phyloP scores from a whole-genome alignment of 2,888 invertebrate genomes.

The Sturmia bella region DNA sequence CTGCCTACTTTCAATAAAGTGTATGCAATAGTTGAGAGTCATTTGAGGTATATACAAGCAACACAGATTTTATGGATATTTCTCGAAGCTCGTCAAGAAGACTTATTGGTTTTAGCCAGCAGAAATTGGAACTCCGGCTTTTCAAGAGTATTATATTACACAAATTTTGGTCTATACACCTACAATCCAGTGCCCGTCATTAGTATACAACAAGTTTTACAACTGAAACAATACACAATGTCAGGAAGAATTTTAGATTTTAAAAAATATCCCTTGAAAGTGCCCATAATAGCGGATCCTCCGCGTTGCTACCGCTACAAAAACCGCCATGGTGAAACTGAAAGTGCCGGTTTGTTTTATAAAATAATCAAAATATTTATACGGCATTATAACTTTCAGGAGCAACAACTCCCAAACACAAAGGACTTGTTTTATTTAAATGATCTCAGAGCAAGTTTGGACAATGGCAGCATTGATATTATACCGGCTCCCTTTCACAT shows the following conservation, averaged over 20 bases:
- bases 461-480: no score
- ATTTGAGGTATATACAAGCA: background rate
- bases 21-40: background rate
- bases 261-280: conserved; percentile 26
- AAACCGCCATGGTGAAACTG: background rate
- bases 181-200: conserved; percentile 19
- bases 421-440: no score
- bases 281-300: background rate
- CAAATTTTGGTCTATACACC: background rate
- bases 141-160: conserved; percentile 34
- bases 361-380: conserved; percentile 22
- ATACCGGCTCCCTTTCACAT: no score
- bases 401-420: background rate
- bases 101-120: conserved; percentile 8
- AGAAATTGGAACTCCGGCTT: conserved; percentile 34
- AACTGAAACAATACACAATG: conserved; percentile 1
- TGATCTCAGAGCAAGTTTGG: no score
- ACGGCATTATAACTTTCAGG: conserved; percentile 21
- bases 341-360: conserved; percentile 25
- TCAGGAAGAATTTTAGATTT: conserved; percentile 8
- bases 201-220: background rate
- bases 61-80: conserved; percentile 38
- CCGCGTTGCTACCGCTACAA: conserved; percentile 25
- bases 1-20: background rate
- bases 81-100: background rate